These are phyloP conservation scores for Fratercula arctica DNA, from an alignment of 2,797 vertebrate species.

Conservation along the genomic window DNA sequence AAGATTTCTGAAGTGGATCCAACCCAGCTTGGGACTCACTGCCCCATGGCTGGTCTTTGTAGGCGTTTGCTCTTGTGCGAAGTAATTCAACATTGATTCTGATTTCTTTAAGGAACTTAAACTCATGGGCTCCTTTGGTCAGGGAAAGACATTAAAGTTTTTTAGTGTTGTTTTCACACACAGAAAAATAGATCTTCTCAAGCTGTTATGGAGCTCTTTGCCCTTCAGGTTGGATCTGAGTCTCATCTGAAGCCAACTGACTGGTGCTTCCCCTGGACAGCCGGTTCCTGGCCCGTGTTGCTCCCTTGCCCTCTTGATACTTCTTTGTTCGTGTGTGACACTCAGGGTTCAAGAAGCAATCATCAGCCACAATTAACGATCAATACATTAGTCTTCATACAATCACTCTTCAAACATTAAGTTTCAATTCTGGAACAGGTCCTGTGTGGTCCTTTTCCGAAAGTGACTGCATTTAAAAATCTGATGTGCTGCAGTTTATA, in stretches of 20 bases:
- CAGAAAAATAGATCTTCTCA: background rate
- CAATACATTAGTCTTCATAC: rapidly evolving
- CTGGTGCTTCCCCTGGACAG: background rate
- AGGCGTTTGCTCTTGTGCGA: background rate
- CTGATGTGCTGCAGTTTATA: background rate
- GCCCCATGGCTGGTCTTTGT: conserved; percentile 3
- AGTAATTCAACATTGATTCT: conserved; percentile 36
- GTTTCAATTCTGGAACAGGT: background rate
- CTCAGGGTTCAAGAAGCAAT: background rate
- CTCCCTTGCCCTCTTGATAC: background rate
- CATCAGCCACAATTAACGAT: background rate
- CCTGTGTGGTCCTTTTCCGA: background rate
- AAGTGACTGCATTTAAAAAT: background rate
- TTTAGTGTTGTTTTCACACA: background rate
- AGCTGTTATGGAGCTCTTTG: background rate
- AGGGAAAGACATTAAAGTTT: background rate
- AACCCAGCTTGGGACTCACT: background rate
- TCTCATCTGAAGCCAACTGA: background rate
- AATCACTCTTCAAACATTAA: rapidly evolving
- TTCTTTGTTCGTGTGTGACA: background rate
- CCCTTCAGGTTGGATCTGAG: background rate
- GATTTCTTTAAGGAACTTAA: background rate
- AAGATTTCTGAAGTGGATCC: conserved; percentile 31
- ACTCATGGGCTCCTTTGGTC: background rate
- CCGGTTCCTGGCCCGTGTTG: background rate